These are phyloP conservation scores for Lonchura striata DNA, from an alignment of 2,113 vertebrate genomes.

Conservation along the genomic window DNA sequence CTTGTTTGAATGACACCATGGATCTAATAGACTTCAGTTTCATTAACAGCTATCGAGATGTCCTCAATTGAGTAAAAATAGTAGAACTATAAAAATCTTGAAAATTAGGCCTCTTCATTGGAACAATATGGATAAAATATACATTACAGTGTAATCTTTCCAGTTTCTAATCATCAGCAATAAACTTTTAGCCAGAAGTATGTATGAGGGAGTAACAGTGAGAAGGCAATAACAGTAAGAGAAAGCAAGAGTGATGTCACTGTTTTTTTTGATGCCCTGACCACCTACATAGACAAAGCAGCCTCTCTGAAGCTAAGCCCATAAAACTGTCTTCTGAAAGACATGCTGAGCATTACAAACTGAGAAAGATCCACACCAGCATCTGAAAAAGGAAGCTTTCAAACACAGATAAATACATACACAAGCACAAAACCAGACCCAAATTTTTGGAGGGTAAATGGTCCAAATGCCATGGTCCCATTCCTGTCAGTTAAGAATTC, in stretches of 20 bases:
- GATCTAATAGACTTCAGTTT: neutral
- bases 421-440: neutral
- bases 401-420: neutral
- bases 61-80: neutral
- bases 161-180: neutral
- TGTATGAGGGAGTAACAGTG: neutral
- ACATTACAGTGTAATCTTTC: neutral
- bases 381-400: neutral
- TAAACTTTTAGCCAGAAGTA: neutral
- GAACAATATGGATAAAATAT: neutral
- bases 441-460: neutral
- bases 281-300: neutral
- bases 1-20: neutral
- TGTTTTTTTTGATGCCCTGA: neutral
- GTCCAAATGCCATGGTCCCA: neutral
- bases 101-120: neutral
- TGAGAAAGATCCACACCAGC: neutral
- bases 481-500: neutral
- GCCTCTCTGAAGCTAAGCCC: neutral
- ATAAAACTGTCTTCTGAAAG: neutral
- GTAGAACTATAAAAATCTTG: neutral
- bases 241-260: neutral
- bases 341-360: neutral
- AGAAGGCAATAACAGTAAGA: neutral
- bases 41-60: neutral